Conservation (phyloP, 2,888 invertebrate genomes). For the Epinotia demarniana region DNA sequence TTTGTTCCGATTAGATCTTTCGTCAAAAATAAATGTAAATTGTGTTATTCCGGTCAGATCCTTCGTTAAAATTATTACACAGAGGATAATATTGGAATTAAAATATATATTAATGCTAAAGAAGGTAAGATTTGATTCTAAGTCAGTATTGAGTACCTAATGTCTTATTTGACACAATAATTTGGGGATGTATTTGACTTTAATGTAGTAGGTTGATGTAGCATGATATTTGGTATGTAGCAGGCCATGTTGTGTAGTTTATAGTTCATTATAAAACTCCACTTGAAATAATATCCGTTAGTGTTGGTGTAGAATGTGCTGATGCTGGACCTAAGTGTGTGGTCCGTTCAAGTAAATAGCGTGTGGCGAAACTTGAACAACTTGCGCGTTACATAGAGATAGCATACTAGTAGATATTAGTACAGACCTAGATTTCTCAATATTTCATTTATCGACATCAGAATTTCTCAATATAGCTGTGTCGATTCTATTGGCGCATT, state of each 20-base stretch:
- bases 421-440: not conserved
- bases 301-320: slow-evolving; percentile 17
- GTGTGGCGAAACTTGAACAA: not conserved
- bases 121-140: too few species aligned
- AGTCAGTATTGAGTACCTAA: too few species aligned
- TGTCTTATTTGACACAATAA: too few species aligned
- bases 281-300: slow-evolving; percentile 1
- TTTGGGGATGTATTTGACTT: too few species aligned
- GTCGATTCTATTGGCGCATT: not conserved
- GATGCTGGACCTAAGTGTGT: slow-evolving; percentile 6
- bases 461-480: not conserved
- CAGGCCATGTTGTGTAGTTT: not conserved
- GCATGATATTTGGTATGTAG: not conserved
- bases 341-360: slow-evolving; percentile 3
- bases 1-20: too few species aligned
- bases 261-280: not conserved
- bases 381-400: not conserved
- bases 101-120: too few species aligned
- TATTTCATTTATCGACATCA: not conserved
- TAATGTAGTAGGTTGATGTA: too few species aligned
- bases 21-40: too few species aligned
- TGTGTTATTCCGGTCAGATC: too few species aligned
- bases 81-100: too few species aligned
- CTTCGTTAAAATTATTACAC: too few species aligned
- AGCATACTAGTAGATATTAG: not conserved